These are phyloP conservation scores for Dexiosoma caninum DNA, from an alignment of 2,888 invertebrate genomes.

Conservation along the genomic window DNA sequence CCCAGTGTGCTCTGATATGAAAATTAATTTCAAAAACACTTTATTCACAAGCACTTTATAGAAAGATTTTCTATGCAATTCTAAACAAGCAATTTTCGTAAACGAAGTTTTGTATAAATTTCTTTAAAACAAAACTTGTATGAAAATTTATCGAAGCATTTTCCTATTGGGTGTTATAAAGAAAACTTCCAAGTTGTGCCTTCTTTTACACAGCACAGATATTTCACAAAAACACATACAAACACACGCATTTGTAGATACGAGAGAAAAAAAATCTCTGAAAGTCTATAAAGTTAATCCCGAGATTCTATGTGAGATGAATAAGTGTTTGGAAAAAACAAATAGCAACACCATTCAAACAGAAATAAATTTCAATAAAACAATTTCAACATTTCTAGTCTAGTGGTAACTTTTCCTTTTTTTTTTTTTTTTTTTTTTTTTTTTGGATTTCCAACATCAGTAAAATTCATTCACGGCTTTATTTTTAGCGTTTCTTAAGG, in stretches of 20 bases:
- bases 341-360: neutral
- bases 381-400: constrained; percentile 25
- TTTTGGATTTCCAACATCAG: neutral
- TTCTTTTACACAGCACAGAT: neutral
- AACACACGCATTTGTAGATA: too few species aligned
- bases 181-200: neutral
- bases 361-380: constrained; percentile 12
- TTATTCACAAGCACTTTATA: too few species aligned
- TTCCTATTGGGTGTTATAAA: neutral
- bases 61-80: too few species aligned
- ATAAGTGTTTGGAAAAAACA: constrained; percentile 10
- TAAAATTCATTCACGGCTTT: neutral
- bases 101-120: too few species aligned
- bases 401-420: too few species aligned
- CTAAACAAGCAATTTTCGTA: too few species aligned
- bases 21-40: too few species aligned
- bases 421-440: too few species aligned
- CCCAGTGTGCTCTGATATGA: too few species aligned
- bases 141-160: too few species aligned
- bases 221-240: neutral
- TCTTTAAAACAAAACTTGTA: too few species aligned
- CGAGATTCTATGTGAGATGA: constrained; percentile 42
- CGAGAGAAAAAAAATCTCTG: constrained; percentile 12
- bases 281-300: constrained; percentile 56
- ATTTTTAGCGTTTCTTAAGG: constrained; percentile 36